Conservation (phyloP, 2,113 vertebrate species). For the Otis tarda region DNA sequence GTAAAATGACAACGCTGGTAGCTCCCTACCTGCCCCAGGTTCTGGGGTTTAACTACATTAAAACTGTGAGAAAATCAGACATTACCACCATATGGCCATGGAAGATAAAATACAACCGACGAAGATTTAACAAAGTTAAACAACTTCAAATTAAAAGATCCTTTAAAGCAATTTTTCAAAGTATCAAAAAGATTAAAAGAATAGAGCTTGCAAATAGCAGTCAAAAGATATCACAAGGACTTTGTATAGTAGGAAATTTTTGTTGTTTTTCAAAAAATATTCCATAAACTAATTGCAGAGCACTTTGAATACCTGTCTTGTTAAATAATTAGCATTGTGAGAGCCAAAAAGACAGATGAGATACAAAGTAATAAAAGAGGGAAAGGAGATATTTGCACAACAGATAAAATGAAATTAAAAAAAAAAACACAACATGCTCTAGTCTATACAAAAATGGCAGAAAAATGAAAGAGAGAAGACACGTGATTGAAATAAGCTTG, state of each 20-base stretch:
- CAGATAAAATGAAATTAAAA: background rate
- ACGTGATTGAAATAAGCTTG: background rate
- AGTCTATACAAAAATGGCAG: background rate
- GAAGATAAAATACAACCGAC: background rate
- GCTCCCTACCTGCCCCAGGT: background rate
- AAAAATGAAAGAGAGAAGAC: background rate
- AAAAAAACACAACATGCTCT: fast-evolving
- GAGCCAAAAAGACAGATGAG: background rate
- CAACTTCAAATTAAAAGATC: background rate
- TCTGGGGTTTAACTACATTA: background rate
- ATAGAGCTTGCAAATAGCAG: background rate
- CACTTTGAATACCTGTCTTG: background rate
- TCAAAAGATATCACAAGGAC: background rate
- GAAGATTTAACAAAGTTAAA: background rate
- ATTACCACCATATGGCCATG: background rate
- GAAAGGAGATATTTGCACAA: background rate
- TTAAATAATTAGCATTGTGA: background rate
- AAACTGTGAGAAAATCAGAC: background rate
- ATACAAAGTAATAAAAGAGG: background rate
- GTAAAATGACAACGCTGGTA: background rate
- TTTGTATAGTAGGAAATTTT: background rate
- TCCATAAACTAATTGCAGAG: background rate
- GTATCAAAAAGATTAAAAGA: background rate
- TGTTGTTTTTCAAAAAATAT: background rate
- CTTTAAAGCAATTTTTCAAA: background rate